Evolutionary conservation across 1,140 invertebrate genomes (phyloP).

Genomic region (Scaptomyza montana): DNA sequence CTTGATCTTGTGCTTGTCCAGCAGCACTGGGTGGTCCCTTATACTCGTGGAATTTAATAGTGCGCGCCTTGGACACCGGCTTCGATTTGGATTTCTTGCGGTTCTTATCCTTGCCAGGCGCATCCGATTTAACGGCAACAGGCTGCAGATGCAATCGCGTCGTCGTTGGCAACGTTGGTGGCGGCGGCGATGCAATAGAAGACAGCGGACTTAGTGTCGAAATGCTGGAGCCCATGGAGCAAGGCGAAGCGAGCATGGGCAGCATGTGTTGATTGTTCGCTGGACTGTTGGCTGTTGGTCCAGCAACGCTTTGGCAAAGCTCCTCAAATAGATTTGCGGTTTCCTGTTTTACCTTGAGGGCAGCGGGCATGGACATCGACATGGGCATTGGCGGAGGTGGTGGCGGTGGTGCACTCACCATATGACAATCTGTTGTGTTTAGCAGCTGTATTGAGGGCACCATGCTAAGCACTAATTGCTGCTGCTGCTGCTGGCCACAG

Average conservation of each 20-base stretch:
- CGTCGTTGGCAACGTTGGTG: constrained; percentile 84
- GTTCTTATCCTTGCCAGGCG: constrained; percentile 92
- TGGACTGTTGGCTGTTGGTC: constrained; percentile 78
- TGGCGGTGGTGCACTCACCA: constrained; percentile 33
- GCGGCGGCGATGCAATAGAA: constrained; percentile 85
- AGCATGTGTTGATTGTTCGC: constrained; percentile 76
- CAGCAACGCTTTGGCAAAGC: constrained; percentile 86
- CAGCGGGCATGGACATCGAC: constrained; percentile 3
- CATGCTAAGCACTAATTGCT: constrained; percentile 72
- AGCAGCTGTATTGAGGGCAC: constrained; percentile 65
- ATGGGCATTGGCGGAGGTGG: constrained; percentile 82
- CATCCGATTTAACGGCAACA: constrained; percentile 86
- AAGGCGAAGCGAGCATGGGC: constrained; percentile 86
- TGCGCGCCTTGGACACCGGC: constrained; percentile 92
- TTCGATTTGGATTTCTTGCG: constrained; percentile 96
- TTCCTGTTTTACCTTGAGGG: constrained; percentile 75
- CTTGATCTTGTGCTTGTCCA: constrained; percentile 86
- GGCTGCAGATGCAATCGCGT: constrained; percentile 70
- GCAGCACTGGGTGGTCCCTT: constrained; percentile 97
- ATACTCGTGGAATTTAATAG: constrained; percentile 99
- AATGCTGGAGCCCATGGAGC: constrained; percentile 85
- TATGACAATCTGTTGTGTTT: constrained; percentile 17
- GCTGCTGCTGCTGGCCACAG: constrained; percentile 48
- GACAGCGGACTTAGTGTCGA: constrained; percentile 90
- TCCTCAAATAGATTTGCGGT: constrained; percentile 86